phyloP scores from a whole-genome alignment of 2,888 invertebrate species.

The Lepidochrysops patricia region DNA sequence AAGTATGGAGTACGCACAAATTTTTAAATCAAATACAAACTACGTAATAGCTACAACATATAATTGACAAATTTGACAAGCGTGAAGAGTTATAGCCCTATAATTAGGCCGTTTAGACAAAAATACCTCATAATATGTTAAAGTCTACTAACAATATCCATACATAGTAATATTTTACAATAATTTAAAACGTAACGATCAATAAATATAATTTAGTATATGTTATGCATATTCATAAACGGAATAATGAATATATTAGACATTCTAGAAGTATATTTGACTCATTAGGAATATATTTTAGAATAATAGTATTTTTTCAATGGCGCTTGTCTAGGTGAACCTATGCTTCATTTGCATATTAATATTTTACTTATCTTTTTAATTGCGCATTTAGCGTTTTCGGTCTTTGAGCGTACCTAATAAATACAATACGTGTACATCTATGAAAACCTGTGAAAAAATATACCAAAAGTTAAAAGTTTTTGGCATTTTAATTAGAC shows the following conservation, averaged over 20 bases:
- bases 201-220: neutral
- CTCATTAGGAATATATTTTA: neutral
- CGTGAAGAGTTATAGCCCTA: neutral
- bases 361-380: too few relatives aligned
- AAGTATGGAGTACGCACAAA: neutral
- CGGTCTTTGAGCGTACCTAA: too few relatives aligned
- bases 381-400: too few relatives aligned
- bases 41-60: neutral
- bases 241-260: neutral
- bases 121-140: neutral
- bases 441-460: too few relatives aligned
- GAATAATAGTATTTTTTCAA: neutral
- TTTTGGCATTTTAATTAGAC: too few relatives aligned
- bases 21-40: neutral
- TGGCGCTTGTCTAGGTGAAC: neutral
- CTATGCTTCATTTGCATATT: too few relatives aligned
- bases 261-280: neutral
- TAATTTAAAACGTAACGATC: neutral
- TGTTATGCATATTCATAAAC: neutral
- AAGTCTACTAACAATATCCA: neutral
- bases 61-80: neutral
- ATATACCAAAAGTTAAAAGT: too few relatives aligned
- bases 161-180: neutral
- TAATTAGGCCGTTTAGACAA: neutral
- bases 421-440: too few relatives aligned